Evolutionary conservation across 2,888 invertebrate species (phyloP).

Genomic region (Xestobium rufovillosum): DNA sequence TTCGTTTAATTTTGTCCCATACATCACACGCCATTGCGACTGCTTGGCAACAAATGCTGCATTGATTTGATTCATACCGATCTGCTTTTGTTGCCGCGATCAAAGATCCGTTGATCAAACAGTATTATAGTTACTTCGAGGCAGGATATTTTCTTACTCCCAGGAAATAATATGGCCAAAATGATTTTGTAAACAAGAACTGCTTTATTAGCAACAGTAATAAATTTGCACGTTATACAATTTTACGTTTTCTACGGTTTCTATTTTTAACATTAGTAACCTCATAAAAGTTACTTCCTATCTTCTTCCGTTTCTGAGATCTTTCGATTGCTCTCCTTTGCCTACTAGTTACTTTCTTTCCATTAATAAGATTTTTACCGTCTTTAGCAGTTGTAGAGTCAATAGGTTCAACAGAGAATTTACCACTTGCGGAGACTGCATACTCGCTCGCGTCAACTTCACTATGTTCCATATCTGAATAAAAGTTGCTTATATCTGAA

Average conservation of each 20-base stretch:
- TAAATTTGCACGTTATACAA: too few relatives aligned
- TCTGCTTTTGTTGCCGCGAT: too few relatives aligned
- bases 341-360: conserved; percentile 64
- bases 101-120: too few relatives aligned
- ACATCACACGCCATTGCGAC: too few relatives aligned
- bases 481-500: conserved; percentile 60
- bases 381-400: conserved; percentile 22
- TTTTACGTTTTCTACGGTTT: conserved; percentile 63
- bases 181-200: too few relatives aligned
- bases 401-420: conserved; percentile 44
- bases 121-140: too few relatives aligned
- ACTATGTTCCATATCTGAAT: conserved; percentile 58
- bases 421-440: conserved; percentile 39
- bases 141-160: too few relatives aligned
- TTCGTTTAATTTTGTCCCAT: too few relatives aligned
- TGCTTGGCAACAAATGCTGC: too few relatives aligned
- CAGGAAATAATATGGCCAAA: too few relatives aligned
- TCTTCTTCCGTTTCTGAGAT: conserved; percentile 67
- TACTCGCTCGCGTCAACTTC: conserved; percentile 45
- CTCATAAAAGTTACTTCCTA: conserved; percentile 86
- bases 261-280: conserved; percentile 82
- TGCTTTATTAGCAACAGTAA: too few relatives aligned
- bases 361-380: conserved; percentile 28
- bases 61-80: too few relatives aligned
- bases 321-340: conserved; percentile 68